A percentile compares a stretch with the other conserved stretches of the same genome.
Conservation (phyloP, 2,113 vertebrate genomes). For the mouse (Mus musculus) region GRCm39 chr13:71170501-71171000, state of each 20-base stretch:
- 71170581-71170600: background rate
- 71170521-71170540: background rate
- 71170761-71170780: background rate
- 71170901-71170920: background rate
- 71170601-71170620: background rate
- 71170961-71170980: rapidly evolving
- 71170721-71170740: background rate
- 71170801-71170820: background rate
- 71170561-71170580: rapidly evolving
- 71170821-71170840: background rate
- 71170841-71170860: background rate
- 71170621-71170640: background rate
- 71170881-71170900: background rate
- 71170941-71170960: background rate
- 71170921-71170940: background rate
- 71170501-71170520: background rate
- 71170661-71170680: background rate
- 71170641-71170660: too few species aligned
- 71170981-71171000: background rate
- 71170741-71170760: background rate
- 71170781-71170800: background rate
- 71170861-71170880: background rate
- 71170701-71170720: background rate
- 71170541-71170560: background rate
- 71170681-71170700: background rate